Evolutionary conservation across 2,888 invertebrate species (phyloP).

Genomic region (Drosophila heteroneura): DNA sequence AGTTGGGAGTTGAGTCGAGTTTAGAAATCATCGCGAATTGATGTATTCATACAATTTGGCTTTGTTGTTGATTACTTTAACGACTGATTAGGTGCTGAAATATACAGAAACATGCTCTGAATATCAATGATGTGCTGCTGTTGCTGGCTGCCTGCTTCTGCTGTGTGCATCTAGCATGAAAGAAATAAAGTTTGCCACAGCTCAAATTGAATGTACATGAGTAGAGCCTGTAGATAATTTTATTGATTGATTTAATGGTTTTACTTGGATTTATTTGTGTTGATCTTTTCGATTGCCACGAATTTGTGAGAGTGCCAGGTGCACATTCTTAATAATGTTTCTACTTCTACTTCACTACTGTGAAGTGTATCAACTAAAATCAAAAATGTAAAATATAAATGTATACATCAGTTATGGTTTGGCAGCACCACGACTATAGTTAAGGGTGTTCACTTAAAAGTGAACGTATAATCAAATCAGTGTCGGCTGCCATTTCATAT

Average conservation of each 20-base stretch:
- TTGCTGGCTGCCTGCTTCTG: not conserved
- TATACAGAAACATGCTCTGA: conserved; percentile 50
- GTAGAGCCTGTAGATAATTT: conserved; percentile 51
- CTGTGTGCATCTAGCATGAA: not conserved
- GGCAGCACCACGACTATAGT: not conserved
- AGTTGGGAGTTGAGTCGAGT: conserved; percentile 35
- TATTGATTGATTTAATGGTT: conserved; percentile 61
- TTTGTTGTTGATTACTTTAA: conserved; percentile 70
- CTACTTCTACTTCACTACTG: not conserved
- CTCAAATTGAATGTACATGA: conserved; percentile 57
- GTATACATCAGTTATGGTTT: not conserved
- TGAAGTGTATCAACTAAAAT: not conserved
- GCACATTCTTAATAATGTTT: not conserved
- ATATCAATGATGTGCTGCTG: conserved; percentile 49
- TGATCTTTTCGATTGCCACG: conserved; percentile 44
- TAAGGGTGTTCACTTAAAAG: not conserved
- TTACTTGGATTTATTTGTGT: conserved; percentile 33
- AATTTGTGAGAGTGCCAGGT: conserved; percentile 16
- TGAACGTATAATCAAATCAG: conserved; percentile 1
- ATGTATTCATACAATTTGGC: conserved; percentile 64
- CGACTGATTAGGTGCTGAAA: conserved; percentile 63
- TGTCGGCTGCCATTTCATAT: conserved; percentile 14
- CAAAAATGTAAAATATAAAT: not conserved
- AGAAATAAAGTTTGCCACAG: conserved; percentile 19
- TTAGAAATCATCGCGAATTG: conserved; percentile 64